These are phyloP conservation scores for Eueides isabella DNA, from an alignment of 1,140 invertebrate genomes.

Conservation along the genomic window DNA sequence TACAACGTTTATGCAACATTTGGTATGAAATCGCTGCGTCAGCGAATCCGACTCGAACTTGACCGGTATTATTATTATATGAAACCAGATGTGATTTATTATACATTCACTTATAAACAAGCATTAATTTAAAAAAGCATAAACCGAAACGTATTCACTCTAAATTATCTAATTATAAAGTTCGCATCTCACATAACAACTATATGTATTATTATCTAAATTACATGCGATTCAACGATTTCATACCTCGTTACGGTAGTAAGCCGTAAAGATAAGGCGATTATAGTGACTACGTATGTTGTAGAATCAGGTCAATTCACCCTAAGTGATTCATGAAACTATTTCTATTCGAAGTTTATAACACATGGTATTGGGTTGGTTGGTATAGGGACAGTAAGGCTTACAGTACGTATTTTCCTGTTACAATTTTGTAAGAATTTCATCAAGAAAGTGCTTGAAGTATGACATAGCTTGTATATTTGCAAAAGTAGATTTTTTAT, in stretches of 20 bases:
- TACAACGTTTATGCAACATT: too few species aligned
- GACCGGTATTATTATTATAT: too few species aligned
- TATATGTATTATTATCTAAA: slow-evolving; percentile 21
- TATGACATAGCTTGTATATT: background rate
- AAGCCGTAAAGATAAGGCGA: slow-evolving; percentile 10
- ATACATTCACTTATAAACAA: too few species aligned
- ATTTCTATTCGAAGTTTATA: background rate
- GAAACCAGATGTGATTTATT: too few species aligned
- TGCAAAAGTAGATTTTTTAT: background rate
- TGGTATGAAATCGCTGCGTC: too few species aligned
- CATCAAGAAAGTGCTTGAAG: background rate
- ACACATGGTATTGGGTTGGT: background rate
- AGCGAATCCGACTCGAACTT: too few species aligned
- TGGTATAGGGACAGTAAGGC: background rate
- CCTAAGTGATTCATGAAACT: background rate
- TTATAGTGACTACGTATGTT: background rate
- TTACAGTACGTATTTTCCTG: background rate
- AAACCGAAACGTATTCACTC: background rate
- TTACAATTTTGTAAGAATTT: background rate
- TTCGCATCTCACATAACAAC: background rate
- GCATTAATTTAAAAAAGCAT: too few species aligned
- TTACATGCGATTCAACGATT: slow-evolving; percentile 23
- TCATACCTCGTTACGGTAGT: slow-evolving; percentile 24
- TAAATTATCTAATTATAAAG: background rate
- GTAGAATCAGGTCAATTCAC: slow-evolving; percentile 8